Evolutionary conservation across 1,140 invertebrate genomes (phyloP), one percentile per base, ranked within the genome.

Genomic region (Tribolium madens): DNA sequence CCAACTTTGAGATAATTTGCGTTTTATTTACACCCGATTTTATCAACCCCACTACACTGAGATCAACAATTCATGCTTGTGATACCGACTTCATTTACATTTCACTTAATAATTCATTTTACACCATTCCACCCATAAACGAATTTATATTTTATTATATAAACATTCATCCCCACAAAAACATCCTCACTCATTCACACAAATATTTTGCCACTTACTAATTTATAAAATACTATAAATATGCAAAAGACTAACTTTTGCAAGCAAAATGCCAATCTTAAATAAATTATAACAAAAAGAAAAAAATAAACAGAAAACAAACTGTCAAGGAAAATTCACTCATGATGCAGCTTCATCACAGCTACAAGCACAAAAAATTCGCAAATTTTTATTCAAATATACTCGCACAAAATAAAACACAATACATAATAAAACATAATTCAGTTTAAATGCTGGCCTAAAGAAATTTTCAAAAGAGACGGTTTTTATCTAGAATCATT

Each of bases 11-110:
- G 57, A 64, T 64, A 64, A 64, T 64, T 64, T 64, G 57, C 57
- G 21, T 64, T 64, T 64, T 64, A 64, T 64, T 64, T 64, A 64
- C 57, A 33, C 21, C 21, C 57, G 57, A 64, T 64, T 64, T 64
- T 64, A 64, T 64, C 57, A 33, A 33, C 52, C 14, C 52, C 52
- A 18, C 10, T 57, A 57, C 48, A 50, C 13, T 7, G 48, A 4
- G 48, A 50, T 50, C 48, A 17, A 50, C 48, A 17, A 50, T 50
- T 50, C 15, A 50, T 14, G 48, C 48, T 10, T 42, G 36, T 42
- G 36, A 42, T 42, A 42, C 36, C 36, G n/a, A 42, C 36, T 42
- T 42, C 36, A 42, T 42, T 42, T 42, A 42, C 36, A 42, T 42
- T 42, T 42, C 36, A 9, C n/a, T 42, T 42, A 42, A 42, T 42